Conservation (phyloP, 2,888 invertebrate species). For the Ischnura elegans region DNA sequence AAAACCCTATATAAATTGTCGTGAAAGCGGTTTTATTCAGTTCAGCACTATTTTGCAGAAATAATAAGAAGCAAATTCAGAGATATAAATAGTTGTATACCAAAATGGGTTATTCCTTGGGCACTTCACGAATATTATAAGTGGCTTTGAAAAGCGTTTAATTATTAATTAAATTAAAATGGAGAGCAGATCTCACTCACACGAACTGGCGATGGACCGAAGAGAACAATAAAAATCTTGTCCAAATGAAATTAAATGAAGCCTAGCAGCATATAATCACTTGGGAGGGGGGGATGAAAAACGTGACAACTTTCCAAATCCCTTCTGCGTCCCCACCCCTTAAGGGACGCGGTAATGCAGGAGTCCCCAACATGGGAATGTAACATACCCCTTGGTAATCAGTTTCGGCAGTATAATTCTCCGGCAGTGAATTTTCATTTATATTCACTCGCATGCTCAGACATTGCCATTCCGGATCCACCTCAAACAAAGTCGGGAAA, state of each 20-base stretch:
- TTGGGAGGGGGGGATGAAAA: background rate
- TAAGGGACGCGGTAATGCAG: no score
- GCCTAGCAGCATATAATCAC: background rate
- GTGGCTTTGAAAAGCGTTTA: no score
- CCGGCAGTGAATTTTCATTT: conserved; percentile 49
- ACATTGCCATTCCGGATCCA: background rate
- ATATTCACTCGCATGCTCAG: background rate
- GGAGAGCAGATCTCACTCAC: background rate
- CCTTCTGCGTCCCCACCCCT: background rate
- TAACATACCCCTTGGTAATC: background rate
- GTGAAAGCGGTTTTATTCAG: background rate
- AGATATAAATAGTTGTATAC: no score
- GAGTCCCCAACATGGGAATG: background rate
- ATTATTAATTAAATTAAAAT: no score
- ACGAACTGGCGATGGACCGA: background rate
- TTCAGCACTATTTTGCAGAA: background rate
- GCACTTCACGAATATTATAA: background rate
- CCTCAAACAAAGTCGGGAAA: background rate
- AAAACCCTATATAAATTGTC: no score
- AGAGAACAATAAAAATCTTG: background rate
- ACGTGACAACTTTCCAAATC: background rate
- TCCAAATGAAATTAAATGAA: background rate
- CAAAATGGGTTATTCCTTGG: background rate
- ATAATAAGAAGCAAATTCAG: background rate
- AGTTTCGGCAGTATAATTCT: conserved; percentile 21